Conservation (phyloP, 1,140 invertebrate genomes). For the Harlomillsia oculata region DNA sequence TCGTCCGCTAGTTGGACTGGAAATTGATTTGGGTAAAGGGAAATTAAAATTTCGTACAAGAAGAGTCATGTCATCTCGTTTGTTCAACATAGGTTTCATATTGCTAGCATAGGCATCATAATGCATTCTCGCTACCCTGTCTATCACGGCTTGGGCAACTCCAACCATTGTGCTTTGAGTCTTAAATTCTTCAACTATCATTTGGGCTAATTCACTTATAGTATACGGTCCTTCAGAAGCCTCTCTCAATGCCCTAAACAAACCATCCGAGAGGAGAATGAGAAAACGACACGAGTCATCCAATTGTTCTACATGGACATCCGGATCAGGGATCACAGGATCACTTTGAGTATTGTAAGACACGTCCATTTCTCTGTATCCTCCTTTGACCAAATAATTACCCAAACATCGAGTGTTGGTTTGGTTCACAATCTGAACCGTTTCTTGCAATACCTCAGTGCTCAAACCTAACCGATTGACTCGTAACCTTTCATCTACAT, state of each 20-base stretch:
- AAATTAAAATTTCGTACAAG: slow-evolving; percentile 80
- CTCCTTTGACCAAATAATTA: slow-evolving; percentile 79
- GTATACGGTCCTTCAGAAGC: slow-evolving; percentile 65
- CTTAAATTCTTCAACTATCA: slow-evolving; percentile 69
- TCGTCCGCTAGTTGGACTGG: slow-evolving; percentile 12
- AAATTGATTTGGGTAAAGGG: slow-evolving; percentile 52
- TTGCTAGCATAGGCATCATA: slow-evolving; percentile 65
- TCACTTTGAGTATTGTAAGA: slow-evolving; percentile 56
- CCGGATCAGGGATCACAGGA: slow-evolving; percentile 71
- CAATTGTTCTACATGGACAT: slow-evolving; percentile 68
- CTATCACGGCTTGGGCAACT: slow-evolving; percentile 76
- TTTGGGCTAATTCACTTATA: slow-evolving; percentile 67
- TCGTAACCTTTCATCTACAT: slow-evolving; percentile 70
- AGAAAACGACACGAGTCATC: slow-evolving; percentile 72
- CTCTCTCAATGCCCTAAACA: slow-evolving; percentile 74
- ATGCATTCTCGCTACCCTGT: slow-evolving; percentile 73
- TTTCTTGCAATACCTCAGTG: slow-evolving; percentile 51
- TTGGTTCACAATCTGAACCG: slow-evolving; percentile 59
- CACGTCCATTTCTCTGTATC: slow-evolving; percentile 71
- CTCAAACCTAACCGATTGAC: slow-evolving; percentile 62
- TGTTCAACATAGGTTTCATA: slow-evolving; percentile 39
- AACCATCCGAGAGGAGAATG: slow-evolving; percentile 70
- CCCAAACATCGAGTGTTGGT: slow-evolving; percentile 69
- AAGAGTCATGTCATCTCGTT: slow-evolving; percentile 70
- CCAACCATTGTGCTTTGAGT: slow-evolving; percentile 66